These are phyloP conservation scores for Crocidura indochinensis DNA, from an alignment of 2,797 vertebrate genomes.

Conservation along the genomic window DNA sequence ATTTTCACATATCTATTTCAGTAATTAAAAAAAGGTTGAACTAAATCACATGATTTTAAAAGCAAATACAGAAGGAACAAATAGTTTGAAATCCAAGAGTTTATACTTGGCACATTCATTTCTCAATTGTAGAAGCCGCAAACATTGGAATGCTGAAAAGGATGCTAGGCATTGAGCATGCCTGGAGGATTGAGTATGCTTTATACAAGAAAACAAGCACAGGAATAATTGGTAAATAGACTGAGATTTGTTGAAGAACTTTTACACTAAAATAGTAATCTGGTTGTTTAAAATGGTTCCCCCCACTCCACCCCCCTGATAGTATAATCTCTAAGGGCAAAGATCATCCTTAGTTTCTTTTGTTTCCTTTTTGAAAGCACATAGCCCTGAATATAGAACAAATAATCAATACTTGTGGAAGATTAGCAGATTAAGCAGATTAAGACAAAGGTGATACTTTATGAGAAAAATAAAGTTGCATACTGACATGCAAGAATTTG, in stretches of 20 bases:
- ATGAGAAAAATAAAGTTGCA: background rate
- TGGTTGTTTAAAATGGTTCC: slow-evolving; percentile 8
- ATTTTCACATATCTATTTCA: slow-evolving; percentile 15
- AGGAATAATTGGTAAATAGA: background rate
- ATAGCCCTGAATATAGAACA: background rate
- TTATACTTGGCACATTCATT: background rate
- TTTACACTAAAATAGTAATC: background rate
- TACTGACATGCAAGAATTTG: background rate
- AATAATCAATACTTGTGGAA: background rate
- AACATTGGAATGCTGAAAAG: background rate
- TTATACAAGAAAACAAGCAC: background rate
- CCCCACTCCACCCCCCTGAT: background rate
- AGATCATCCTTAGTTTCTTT: slow-evolving; percentile 4
- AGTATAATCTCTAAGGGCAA: background rate
- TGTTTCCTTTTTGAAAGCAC: background rate
- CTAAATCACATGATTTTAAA: slow-evolving; percentile 34
- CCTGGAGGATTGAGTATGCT: background rate
- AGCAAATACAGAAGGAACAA: background rate
- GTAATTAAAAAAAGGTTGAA: slow-evolving; percentile 3
- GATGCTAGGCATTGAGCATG: no score
- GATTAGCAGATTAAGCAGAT: background rate
- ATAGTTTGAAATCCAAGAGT: background rate
- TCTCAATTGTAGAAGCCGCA: background rate
- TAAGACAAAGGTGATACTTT: background rate
- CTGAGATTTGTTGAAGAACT: background rate